Conservation (phyloP, 2,888 invertebrate genomes). For the Leistus spinibarbis region DNA sequence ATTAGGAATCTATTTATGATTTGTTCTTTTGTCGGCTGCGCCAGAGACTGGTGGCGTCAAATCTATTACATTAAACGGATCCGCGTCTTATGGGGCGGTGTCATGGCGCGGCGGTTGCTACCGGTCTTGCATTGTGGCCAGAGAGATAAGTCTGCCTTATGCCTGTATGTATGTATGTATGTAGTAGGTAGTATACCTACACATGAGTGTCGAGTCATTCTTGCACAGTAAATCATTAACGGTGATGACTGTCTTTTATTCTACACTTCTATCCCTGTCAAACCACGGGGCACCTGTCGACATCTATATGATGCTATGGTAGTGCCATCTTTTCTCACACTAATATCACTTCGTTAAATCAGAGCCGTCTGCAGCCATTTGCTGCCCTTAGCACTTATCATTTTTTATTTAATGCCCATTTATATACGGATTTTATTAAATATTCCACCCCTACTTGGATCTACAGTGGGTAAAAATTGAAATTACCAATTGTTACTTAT, state of each 20-base stretch:
- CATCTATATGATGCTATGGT: background rate
- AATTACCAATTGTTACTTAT: too few species aligned
- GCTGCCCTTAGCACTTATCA: too few species aligned
- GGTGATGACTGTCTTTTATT: conserved; percentile 29
- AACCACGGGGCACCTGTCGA: background rate
- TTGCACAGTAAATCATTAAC: conserved; percentile 29
- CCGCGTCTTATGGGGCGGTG: conserved; percentile 1
- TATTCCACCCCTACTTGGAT: too few species aligned
- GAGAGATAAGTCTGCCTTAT: background rate
- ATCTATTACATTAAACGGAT: conserved; percentile 57
- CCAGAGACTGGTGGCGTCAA: conserved; percentile 51
- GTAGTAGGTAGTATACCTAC: background rate
- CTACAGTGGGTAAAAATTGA: too few species aligned
- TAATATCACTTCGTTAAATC: background rate
- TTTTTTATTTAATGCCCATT: background rate
- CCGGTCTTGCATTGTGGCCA: conserved; percentile 10
- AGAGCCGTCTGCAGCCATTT: background rate
- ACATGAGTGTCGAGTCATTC: background rate
- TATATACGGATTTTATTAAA: background rate
- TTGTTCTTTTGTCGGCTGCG: conserved; percentile 31
- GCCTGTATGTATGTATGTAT: background rate
- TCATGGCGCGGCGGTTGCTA: conserved; percentile 12
- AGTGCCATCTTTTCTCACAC: background rate
- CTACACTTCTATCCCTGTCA: background rate
- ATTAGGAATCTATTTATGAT: conserved; percentile 6